Evolutionary conservation across 1,140 invertebrate genomes (phyloP).

Genomic region (Neodiprion lecontei): DNA sequence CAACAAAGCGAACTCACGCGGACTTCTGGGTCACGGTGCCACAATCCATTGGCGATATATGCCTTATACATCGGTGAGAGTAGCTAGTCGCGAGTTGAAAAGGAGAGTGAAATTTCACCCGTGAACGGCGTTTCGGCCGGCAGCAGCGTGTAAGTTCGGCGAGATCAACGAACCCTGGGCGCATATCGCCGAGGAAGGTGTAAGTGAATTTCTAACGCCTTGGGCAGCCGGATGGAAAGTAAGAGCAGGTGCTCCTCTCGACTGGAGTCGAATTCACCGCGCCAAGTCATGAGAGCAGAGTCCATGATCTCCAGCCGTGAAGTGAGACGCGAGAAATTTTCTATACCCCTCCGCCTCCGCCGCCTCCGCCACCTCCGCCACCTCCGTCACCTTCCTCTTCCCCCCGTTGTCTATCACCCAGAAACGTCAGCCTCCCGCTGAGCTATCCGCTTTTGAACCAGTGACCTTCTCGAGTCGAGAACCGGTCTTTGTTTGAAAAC

Average conservation of each 20-base stretch:
- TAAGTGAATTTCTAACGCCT: not conserved
- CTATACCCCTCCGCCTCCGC: not conserved
- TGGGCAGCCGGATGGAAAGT: not conserved
- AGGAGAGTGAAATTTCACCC: not conserved
- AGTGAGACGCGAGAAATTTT: not conserved
- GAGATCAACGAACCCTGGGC: not conserved
- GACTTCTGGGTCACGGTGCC: not conserved
- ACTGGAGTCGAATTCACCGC: too few relatives aligned
- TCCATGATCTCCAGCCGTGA: too few relatives aligned
- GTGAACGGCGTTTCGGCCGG: too few relatives aligned
- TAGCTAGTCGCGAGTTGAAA: not conserved
- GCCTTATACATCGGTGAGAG: too few relatives aligned
- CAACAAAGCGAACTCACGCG: not conserved
- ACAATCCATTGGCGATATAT: not conserved
- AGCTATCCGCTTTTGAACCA: conserved; percentile 50
- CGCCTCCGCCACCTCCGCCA: too few relatives aligned
- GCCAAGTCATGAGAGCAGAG: too few relatives aligned
- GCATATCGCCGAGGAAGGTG: not conserved
- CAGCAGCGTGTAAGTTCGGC: not conserved
- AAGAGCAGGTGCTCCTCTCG: not conserved
- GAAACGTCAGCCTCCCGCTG: conserved; percentile 2
- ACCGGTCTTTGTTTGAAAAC: conserved; percentile 54
- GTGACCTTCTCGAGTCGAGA: conserved; percentile 58
- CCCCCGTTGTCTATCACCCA: not conserved
- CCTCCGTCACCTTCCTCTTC: too few relatives aligned